Conservation (phyloP, 2,797 vertebrate species). For the Valencia hispanica region DNA sequence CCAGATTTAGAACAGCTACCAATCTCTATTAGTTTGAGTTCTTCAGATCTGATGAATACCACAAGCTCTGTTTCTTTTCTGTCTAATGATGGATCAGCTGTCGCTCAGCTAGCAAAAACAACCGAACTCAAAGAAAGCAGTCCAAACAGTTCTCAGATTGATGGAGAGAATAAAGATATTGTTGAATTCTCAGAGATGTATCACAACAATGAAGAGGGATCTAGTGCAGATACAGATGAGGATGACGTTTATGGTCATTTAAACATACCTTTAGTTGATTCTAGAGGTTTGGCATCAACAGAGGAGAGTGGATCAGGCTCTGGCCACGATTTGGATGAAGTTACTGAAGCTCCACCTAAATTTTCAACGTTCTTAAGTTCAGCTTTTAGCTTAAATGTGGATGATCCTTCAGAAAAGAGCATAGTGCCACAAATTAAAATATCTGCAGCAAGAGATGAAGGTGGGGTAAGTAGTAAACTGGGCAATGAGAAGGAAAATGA, state of each 20-base stretch:
- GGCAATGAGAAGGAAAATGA: constrained; percentile 7
- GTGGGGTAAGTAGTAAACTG: background rate
- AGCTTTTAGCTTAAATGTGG: background rate
- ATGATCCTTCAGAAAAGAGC: background rate
- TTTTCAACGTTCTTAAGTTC: constrained; percentile 1
- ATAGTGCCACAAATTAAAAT: background rate
- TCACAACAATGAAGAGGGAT: background rate
- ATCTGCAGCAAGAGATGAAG: background rate
- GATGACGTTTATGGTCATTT: constrained; percentile 15
- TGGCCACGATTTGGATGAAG: constrained; percentile 55
- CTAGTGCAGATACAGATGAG: background rate
- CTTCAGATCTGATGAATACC: background rate
- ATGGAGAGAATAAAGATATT: background rate
- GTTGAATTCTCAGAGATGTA: background rate
- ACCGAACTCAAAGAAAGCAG: background rate
- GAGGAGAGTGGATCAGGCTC: constrained; percentile 84
- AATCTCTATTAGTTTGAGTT: constrained; percentile 4
- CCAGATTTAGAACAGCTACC: constrained; percentile 11
- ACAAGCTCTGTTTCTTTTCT: background rate
- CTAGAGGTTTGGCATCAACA: constrained; percentile 57
- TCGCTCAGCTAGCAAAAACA: constrained; percentile 7
- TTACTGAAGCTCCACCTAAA: background rate
- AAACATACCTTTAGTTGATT: constrained; percentile 63
- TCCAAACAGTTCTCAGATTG: background rate
- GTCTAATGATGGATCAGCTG: constrained; percentile 11